Base-by-base conservation (phyloP, 2,113 vertebrate genomes). In the Nycticebus coucang region DNA sequence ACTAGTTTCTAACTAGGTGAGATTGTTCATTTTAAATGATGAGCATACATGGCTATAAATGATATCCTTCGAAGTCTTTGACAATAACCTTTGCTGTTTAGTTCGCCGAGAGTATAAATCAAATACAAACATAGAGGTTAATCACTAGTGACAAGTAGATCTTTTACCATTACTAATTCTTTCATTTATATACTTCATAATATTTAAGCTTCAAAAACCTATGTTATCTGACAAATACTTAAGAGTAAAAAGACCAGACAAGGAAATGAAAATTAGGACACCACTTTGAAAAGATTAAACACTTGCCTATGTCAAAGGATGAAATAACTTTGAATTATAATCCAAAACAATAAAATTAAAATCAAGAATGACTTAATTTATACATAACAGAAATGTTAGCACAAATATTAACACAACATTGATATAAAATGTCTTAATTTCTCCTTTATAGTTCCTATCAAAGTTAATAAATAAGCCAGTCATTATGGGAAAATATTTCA, bases 371-470 rank as follows among this genome's bases (percentile, higher is more conserved):
- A 55, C 17, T 80, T 37, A 89, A 45, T 45, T 71, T 81, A 79
- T 68, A 4, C n/a, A 41, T 71, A 94, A 80, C n/a, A 94, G 66
- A 97, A 91, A 96, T 96, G 93, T 82, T 97, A 97, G 95, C 94
- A 91, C 81, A 97, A 97, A 81, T 91, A 95, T 80, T 17, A 79
- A 96, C 89, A 62, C 69, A 83, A n/a, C 97, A 30, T 74, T 91
- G 96, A 95, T 93, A 78, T 78, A 93, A 95, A 97, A 96, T 94
- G 89, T 9, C 79, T 55, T 93, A 97, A 97, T 97, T 96, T 97
- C 91, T 97, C 96, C 96, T 92, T 83, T 97, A 97, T 84, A 86
- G 87, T 96, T 97, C 90, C 92, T 96, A 93, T 93, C 98, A 97
- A 96, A 97, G 95, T 96, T 98, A 96, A 98, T 96, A 87, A 97